These are phyloP conservation scores for Cavia aperea DNA, from an alignment of 2,113 vertebrate genomes.

Conservation along the genomic window DNA sequence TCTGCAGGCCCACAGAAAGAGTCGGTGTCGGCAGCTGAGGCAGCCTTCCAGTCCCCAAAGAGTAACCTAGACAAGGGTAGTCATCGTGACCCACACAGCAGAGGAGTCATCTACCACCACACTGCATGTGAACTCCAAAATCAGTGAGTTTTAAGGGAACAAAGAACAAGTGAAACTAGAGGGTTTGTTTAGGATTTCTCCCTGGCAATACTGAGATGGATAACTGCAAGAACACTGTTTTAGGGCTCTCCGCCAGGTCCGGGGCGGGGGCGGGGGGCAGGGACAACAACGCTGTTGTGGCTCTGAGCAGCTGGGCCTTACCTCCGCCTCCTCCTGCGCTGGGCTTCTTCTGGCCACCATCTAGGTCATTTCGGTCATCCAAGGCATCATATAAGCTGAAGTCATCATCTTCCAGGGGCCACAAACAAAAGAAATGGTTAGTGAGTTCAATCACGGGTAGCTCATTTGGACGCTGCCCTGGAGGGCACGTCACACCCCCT, in stretches of 20 bases:
- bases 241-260: too few species aligned
- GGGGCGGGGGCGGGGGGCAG: not conserved
- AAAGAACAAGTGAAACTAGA: not conserved
- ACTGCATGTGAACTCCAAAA: not conserved
- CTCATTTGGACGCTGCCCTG: not conserved
- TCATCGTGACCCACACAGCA: not conserved
- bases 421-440: not conserved
- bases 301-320: constrained; percentile 13
- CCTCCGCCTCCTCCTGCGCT: constrained; percentile 67
- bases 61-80: not conserved
- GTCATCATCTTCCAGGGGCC: constrained; percentile 56
- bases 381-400: constrained; percentile 85
- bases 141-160: not conserved
- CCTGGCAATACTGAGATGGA: not conserved
- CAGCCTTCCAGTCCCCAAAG: not conserved
- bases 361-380: constrained; percentile 79
- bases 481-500: not conserved
- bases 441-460: not conserved
- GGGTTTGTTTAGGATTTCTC: not conserved
- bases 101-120: not conserved
- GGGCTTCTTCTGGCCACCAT: not conserved
- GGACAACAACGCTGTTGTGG: too few species aligned
- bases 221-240: not conserved
- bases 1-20: not conserved
- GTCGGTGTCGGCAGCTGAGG: not conserved